phyloP scores from a whole-genome alignment of 1,140 invertebrate genomes.

The Arctopsyche grandis region DNA sequence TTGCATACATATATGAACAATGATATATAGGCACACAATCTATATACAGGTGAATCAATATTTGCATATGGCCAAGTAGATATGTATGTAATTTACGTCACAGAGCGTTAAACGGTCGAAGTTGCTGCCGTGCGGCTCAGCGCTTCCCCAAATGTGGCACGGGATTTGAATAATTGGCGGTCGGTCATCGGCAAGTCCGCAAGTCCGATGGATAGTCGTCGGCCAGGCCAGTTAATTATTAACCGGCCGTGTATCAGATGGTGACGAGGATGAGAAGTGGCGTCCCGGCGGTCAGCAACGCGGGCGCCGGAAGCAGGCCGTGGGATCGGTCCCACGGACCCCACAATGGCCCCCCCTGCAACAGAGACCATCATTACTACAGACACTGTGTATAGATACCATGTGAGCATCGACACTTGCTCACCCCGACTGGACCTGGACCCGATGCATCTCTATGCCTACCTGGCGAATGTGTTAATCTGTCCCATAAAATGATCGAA shows the following conservation, averaged over 20 bases:
- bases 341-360: conserved; percentile 31
- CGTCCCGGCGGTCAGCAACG: conserved; percentile 50
- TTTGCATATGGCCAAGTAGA: too few relatives aligned
- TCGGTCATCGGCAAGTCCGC: conserved; percentile 12
- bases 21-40: too few relatives aligned
- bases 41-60: too few relatives aligned
- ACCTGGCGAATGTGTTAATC: too few relatives aligned
- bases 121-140: neutral
- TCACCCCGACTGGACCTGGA: too few relatives aligned
- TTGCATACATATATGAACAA: too few relatives aligned
- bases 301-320: conserved; percentile 47
- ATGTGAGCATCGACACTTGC: too few relatives aligned
- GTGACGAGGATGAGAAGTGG: conserved; percentile 27
- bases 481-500: too few relatives aligned
- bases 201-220: neutral
- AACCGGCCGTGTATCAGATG: neutral
- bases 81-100: too few relatives aligned
- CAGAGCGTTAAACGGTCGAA: too few relatives aligned
- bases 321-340: conserved; percentile 50
- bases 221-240: neutral
- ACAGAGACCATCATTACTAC: conserved; percentile 1
- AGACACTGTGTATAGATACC: neutral
- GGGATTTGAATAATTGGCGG: neutral
- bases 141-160: neutral
- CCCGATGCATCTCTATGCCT: too few relatives aligned